A percentile compares a stretch with the other conserved stretches of the same genome.
Evolutionary conservation across 92 coral and sea anemone species (phyloP).

Genomic region (Phenganax stokvisi): DNA sequence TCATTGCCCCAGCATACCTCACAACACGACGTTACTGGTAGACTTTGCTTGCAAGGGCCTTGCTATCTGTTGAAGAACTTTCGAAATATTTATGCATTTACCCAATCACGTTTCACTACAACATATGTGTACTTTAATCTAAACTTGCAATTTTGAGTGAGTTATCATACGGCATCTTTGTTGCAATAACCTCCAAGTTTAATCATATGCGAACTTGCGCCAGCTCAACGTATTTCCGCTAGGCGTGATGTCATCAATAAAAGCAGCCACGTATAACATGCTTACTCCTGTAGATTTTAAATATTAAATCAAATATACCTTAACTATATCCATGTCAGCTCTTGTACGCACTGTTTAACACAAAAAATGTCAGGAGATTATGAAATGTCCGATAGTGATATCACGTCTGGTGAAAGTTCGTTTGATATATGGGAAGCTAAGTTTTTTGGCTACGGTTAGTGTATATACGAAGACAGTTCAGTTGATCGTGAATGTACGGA

Average conservation of each 20-base stretch:
- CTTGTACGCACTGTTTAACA: background rate
- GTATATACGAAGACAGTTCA: background rate
- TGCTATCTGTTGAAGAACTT: no score
- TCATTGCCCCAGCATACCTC: no score
- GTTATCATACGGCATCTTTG: no score
- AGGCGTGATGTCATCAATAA: conserved; percentile 7
- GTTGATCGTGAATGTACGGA: no score
- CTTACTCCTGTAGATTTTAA: background rate
- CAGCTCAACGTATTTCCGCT: background rate
- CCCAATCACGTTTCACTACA: no score
- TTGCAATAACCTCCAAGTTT: no score
- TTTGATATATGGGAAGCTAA: conserved; percentile 33
- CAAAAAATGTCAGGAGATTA: conserved; percentile 4
- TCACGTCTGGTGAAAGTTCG: background rate
- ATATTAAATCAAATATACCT: background rate
- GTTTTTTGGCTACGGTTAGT: conserved; percentile 34
- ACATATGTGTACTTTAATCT: no score
- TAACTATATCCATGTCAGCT: background rate
- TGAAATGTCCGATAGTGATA: background rate
- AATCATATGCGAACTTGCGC: background rate
- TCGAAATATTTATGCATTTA: no score
- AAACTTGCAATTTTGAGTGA: no score
- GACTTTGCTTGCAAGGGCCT: no score
- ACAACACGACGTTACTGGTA: no score
- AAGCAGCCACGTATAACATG: conserved; percentile 1